phyloP scores from a whole-genome alignment of 2,888 invertebrate species.

The Platycheirus rosarum region DNA sequence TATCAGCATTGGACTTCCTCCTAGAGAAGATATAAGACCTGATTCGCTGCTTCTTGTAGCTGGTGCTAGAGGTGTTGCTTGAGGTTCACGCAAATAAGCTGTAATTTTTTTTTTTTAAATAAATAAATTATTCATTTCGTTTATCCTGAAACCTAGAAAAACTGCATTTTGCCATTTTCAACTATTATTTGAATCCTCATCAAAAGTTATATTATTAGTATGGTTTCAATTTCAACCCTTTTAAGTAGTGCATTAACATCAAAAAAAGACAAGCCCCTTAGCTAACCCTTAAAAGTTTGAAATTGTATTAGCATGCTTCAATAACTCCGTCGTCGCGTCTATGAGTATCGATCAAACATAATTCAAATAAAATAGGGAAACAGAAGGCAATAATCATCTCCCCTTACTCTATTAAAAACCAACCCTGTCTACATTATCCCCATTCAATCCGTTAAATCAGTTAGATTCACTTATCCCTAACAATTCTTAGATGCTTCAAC shows the following conservation, averaged over 20 bases:
- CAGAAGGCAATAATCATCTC: background rate
- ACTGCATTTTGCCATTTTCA: too few relatives aligned
- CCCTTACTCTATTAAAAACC: background rate
- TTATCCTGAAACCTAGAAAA: too few relatives aligned
- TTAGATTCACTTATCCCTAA: constrained; percentile 13
- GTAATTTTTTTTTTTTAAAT: constrained; percentile 18
- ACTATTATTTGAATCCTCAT: too few relatives aligned
- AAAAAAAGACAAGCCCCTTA: background rate
- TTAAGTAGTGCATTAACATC: background rate
- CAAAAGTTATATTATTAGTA: background rate
- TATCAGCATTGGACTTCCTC: constrained; percentile 80
- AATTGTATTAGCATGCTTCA: constrained; percentile 33
- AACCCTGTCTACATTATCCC: background rate
- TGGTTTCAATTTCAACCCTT: background rate
- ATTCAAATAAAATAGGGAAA: constrained; percentile 18
- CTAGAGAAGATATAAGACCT: constrained; percentile 79
- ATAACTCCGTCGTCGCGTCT: constrained; percentile 47
- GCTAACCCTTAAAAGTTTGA: background rate
- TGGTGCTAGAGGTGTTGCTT: constrained; percentile 82
- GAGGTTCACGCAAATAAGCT: constrained; percentile 82
- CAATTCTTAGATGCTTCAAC: background rate
- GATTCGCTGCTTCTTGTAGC: constrained; percentile 79
- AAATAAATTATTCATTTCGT: too few relatives aligned
- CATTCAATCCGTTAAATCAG: background rate
- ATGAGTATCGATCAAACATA: constrained; percentile 67